phyloP scores from a whole-genome alignment of 2,113 vertebrate species.

The Odobenus rosmarus region DNA sequence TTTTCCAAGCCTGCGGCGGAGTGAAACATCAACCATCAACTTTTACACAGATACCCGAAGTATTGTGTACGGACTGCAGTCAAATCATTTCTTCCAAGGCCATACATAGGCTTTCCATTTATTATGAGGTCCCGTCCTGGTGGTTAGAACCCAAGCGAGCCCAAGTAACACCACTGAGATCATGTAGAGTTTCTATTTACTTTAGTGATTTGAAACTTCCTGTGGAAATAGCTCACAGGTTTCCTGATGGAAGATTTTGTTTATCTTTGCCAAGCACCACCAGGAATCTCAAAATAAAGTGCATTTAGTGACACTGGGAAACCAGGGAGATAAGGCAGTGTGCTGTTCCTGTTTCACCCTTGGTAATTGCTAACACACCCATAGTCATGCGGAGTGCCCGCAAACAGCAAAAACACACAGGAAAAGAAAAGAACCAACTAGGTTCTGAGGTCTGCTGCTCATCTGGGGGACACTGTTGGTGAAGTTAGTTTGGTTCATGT shows the following conservation, averaged over 20 bases:
- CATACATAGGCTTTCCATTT: background rate
- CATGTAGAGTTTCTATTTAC: constrained; percentile 94
- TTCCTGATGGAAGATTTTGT: constrained; percentile 99
- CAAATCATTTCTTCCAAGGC: constrained; percentile 66
- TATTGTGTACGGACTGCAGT: background rate
- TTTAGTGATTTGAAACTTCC: constrained; percentile 99
- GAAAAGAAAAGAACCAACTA: background rate
- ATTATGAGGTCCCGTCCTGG: constrained; percentile 74
- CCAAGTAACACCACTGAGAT: constrained; percentile 82
- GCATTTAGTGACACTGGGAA: constrained; percentile 92
- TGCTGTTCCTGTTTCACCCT: constrained; percentile 94
- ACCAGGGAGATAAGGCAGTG: constrained; percentile 92
- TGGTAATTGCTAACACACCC: constrained; percentile 89
- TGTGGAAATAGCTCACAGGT: constrained; percentile 98
- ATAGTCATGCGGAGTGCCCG: constrained; percentile 85
- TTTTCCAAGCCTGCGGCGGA: constrained; percentile 66
- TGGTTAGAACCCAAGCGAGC: constrained; percentile 73
- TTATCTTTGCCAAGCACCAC: constrained; percentile 99
- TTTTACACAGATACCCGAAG: background rate
- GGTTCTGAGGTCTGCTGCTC: background rate
- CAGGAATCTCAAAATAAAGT: constrained; percentile 99
- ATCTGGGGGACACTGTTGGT: background rate
- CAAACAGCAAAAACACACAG: constrained; percentile 77
- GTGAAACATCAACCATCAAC: background rate
- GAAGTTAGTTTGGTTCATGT: background rate